phyloP scores from a whole-genome alignment of 2,113 vertebrate species.

The Pedionomus torquatus region DNA sequence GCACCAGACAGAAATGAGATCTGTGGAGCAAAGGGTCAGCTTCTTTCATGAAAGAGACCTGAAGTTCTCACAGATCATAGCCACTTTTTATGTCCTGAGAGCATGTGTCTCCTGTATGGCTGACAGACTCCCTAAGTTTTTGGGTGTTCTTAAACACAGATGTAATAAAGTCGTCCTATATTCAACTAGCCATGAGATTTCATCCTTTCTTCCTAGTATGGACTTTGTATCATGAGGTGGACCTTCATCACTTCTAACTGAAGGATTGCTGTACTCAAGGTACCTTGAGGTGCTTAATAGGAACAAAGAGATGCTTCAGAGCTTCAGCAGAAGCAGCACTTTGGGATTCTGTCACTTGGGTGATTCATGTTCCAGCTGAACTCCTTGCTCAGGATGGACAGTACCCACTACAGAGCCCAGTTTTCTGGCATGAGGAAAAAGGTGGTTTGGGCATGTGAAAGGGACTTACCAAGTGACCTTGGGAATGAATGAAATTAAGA shows the following conservation, averaged over 20 bases:
- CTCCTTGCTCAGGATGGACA: background rate
- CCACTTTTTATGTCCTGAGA: background rate
- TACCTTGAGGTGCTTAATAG: background rate
- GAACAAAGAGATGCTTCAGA: background rate
- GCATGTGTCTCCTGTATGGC: accelerated
- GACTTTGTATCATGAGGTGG: background rate
- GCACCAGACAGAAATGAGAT: background rate
- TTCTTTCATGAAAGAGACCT: background rate
- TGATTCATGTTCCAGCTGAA: background rate
- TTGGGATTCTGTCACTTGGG: background rate
- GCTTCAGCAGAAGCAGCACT: background rate
- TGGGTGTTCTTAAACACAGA: background rate
- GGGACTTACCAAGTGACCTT: accelerated
- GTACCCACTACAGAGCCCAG: background rate
- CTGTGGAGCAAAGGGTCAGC: background rate
- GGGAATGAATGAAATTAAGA: background rate
- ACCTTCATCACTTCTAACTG: background rate
- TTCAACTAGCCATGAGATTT: background rate
- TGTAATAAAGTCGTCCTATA: background rate
- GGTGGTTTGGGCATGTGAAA: background rate
- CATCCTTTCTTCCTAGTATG: background rate
- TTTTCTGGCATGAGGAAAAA: background rate
- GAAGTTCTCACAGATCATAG: background rate
- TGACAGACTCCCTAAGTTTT: background rate
- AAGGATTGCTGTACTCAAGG: background rate